Evolutionary conservation across 1,140 invertebrate species (phyloP), one percentile per base, ranked within the genome.

Genomic region (Drosophila virilis): DNA sequence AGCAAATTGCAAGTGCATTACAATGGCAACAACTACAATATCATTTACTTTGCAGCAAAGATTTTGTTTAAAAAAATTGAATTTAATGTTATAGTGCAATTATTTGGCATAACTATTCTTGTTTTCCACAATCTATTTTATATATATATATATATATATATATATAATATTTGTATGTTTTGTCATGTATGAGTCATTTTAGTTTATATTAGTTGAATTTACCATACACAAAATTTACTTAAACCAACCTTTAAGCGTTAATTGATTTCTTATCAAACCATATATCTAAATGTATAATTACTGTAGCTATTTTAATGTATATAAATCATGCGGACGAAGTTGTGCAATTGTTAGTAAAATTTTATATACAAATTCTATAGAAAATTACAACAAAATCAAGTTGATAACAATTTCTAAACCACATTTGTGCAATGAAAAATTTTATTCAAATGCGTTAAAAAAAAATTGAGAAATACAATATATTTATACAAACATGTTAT

Each of bases 331-430:
- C 48, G 78, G 78, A 85, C 81, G 65, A 80, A 78, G 68, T 82
- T 86, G 82, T 86, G 82, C 82, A 86, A 86, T 86, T 86, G 71
- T 78, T 86, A 86, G 82, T 76, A 78, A 82, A 86, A 78, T 82
- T 82, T 76, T 75, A 75, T 71, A 60, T 35, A 50, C 10, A 50
- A 48, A 50, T 12, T 75, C 74, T 83, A 84, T 65, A 79, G 42
- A 73, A 76, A 83, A 77, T 69, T 59, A 65, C 68, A 60, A 38
- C 15, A 65, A 70, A 72, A 72, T 66, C 55, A 15, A 51, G 51
- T 65, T 64, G 50, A 51, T 43, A 58, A 37, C 38, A 68, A 74
- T 60, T 70, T 74, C 38, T 73, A 51, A 84, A 64, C 37, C 28
- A 43, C 52, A 67, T 57, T 84, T 74, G 77, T 70, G 69, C 78